Evolutionary conservation across 2,797 vertebrate species (phyloP), one percentile per base, ranked within the genome.

Genomic region (Mergus octosetaceus): DNA sequence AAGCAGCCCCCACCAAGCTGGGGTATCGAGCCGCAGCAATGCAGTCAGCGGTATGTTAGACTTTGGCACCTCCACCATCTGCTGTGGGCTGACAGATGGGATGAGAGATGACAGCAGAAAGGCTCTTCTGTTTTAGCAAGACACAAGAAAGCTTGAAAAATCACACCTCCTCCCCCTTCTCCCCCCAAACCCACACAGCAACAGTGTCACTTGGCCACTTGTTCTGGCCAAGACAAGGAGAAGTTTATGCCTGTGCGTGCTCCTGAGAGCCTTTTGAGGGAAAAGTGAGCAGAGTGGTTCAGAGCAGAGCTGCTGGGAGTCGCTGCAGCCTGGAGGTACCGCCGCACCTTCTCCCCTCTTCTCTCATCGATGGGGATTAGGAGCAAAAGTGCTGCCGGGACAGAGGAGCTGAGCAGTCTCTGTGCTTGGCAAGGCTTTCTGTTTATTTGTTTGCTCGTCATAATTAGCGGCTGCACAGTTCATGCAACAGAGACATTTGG

Each of bases 11-110:
- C 92, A 43, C 0, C 73, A 95, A 95, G 75, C 89, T 90, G 93
- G 93, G 87, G 93, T 91, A 91, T 82, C 96, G 64, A 94, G 95
- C 95, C 11, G 34, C 79, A 73, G 94, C 11, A 4, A 95, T 94
- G 94, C 89, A 93, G 92, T 96, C 73, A 92, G 90, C 93, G 87
- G 97, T 92, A 96, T 96, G 97, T 97, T 95, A 96, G 94, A 97
- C 97, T 97, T 96, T 97, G 97, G 96, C 96, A 82, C 97, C 94
- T 97, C 95, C 94, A 68, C 97, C 98, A 97, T 98, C 98, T 98
- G 97, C 94, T 97, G 92, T 86, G 87, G 86, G 90, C 94, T 98
- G 97, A 97, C 97, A 98, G 97, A 97, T 98, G 97, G 97, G 96
- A 93, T 97, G 97, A 96, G 96, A 93, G 73, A 93, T 97, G 97